phyloP scores from a whole-genome alignment of 1,140 invertebrate genomes.

The Eriosoma lanigerum region DNA sequence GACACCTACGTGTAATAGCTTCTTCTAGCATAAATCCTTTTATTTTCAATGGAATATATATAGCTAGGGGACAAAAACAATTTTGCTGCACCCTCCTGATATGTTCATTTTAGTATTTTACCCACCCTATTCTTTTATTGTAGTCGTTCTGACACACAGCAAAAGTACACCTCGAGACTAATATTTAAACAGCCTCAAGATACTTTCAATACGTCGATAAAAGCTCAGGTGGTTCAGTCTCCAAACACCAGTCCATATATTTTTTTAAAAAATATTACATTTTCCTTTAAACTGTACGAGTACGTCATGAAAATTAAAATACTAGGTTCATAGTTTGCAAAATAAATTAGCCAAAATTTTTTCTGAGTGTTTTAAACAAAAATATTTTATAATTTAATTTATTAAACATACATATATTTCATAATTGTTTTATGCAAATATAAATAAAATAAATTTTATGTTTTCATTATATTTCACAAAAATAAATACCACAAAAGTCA shows the following conservation, averaged over 20 bases:
- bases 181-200: constrained; percentile 5
- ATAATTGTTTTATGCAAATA: background rate
- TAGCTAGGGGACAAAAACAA: constrained; percentile 36
- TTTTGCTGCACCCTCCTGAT: background rate
- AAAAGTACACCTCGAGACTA: constrained; percentile 4
- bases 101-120: constrained; percentile 27
- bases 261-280: background rate
- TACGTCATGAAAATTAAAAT: background rate
- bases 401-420: background rate
- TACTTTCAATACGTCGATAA: constrained; percentile 25
- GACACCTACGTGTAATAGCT: constrained; percentile 1
- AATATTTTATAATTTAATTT: constrained; percentile 3
- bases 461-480: background rate
- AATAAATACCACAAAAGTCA: background rate
- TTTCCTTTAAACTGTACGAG: constrained; percentile 7
- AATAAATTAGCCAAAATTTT: background rate
- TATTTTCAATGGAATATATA: background rate
- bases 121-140: constrained; percentile 15
- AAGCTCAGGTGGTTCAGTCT: constrained; percentile 20
- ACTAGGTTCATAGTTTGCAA: background rate
- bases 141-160: background rate
- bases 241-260: background rate
- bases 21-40: constrained; percentile 20
- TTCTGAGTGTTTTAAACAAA: constrained; percentile 1
- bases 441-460: background rate